Conservation (phyloP, 2,888 invertebrate species). For the Ecdyonurus torrentis region DNA sequence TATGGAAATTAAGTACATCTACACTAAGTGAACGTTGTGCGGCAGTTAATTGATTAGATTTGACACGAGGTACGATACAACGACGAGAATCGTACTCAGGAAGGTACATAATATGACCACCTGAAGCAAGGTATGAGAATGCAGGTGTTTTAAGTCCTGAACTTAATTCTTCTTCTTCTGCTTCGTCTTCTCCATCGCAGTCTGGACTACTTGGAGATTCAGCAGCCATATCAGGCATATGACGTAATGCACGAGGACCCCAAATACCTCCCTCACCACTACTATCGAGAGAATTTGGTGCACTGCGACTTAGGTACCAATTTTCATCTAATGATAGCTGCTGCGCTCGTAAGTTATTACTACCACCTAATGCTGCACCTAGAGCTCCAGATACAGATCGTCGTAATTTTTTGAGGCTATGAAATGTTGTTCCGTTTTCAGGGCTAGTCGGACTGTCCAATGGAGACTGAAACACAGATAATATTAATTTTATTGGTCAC, state of each 20-base stretch:
- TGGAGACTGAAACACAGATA: neutral
- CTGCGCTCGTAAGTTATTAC: slow-evolving; percentile 15
- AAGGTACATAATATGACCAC: slow-evolving; percentile 66
- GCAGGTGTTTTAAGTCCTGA: slow-evolving; percentile 22
- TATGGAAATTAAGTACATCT: neutral
- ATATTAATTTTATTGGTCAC: no score
- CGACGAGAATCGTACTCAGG: slow-evolving; percentile 31
- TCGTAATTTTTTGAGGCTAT: slow-evolving; percentile 51
- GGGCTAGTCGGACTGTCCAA: neutral
- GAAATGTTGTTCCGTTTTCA: slow-evolving; percentile 27
- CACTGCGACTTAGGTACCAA: slow-evolving; percentile 68
- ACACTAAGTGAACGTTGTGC: neutral
- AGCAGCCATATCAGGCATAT: no score
- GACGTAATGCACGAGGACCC: neutral
- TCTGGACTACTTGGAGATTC: neutral
- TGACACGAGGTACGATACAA: slow-evolving; percentile 9
- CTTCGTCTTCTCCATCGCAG: neutral
- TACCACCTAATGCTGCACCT: slow-evolving; percentile 30
- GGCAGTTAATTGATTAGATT: neutral
- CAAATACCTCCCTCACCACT: slow-evolving; percentile 16
- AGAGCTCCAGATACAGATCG: slow-evolving; percentile 49
- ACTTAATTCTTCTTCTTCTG: neutral
- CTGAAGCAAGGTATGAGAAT: slow-evolving; percentile 41
- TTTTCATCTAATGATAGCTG: slow-evolving; percentile 37
- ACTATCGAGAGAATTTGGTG: slow-evolving; percentile 48